These are phyloP conservation scores for Vireo griseus DNA, from an alignment of 2,797 vertebrate species.

Conservation along the genomic window DNA sequence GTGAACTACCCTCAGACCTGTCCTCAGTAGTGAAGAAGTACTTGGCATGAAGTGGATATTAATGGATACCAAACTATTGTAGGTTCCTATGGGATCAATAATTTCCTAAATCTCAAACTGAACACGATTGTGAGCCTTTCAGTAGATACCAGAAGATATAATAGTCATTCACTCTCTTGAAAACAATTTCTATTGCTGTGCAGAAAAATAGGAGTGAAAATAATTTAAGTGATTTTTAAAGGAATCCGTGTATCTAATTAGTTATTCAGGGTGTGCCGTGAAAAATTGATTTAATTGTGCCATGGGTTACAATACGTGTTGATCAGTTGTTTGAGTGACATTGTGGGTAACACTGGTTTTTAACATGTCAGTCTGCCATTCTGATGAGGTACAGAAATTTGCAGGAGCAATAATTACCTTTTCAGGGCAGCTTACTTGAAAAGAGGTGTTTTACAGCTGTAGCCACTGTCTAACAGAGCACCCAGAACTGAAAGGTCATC, in stretches of 20 bases:
- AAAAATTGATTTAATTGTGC: not conserved
- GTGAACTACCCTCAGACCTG: not conserved
- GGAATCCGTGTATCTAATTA: slow-evolving; percentile 1
- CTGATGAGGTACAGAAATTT: not conserved
- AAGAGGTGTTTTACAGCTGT: not conserved
- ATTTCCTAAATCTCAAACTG: not conserved
- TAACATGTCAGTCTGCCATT: not conserved
- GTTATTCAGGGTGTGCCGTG: not conserved
- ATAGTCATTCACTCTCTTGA: not conserved
- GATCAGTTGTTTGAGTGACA: not conserved
- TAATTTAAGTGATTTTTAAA: not conserved
- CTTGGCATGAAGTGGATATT: not conserved
- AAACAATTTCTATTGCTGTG: not conserved
- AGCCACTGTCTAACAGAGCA: not conserved
- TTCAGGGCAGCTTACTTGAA: not conserved
- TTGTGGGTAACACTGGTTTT: not conserved
- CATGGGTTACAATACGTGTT: not conserved
- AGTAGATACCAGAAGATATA: not conserved
- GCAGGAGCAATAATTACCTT: not conserved
- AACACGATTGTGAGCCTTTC: not conserved
- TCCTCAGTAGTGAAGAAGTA: not conserved
- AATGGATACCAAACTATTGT: not conserved
- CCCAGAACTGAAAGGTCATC: not conserved
- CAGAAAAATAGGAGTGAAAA: not conserved
- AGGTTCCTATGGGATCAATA: not conserved